These are phyloP conservation scores for Pteropus rufus DNA, from an alignment of 2,797 vertebrate species.

Conservation along the genomic window DNA sequence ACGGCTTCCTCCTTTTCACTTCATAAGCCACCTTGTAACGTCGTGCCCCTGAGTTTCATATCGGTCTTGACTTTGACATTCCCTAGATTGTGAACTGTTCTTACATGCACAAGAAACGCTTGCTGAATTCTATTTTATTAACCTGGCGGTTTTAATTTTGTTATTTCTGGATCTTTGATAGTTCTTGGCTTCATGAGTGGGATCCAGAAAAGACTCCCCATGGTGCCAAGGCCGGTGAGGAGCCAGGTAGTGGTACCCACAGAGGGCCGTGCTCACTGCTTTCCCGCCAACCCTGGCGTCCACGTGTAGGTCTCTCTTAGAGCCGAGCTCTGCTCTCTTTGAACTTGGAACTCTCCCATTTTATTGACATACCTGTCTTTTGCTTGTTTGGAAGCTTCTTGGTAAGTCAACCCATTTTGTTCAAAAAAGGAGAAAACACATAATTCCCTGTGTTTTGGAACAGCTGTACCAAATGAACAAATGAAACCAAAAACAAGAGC, in stretches of 20 bases:
- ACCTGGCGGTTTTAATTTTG: not conserved
- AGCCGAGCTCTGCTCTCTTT: not conserved
- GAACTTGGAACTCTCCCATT: not conserved
- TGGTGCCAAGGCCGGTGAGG: not conserved
- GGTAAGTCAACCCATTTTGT: not conserved
- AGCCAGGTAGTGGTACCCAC: not conserved
- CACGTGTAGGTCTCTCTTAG: not conserved
- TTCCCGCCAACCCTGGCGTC: fast-evolving
- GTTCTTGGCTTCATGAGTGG: not conserved
- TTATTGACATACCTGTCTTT: not conserved
- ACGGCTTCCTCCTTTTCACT: not conserved
- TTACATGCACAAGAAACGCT: not conserved
- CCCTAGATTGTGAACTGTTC: not conserved
- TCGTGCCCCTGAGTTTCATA: not conserved
- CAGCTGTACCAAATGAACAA: not conserved
- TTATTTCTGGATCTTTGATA: not conserved
- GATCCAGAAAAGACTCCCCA: not conserved
- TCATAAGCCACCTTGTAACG: not conserved
- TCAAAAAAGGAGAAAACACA: not conserved
- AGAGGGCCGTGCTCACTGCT: not conserved
- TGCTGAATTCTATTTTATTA: not conserved
- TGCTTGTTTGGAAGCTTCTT: not conserved
- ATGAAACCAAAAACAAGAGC: not conserved
- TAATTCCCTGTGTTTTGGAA: not conserved
- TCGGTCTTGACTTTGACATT: not conserved